Evolutionary conservation across 2,797 vertebrate species (phyloP), one percentile per base, ranked within the genome.

Genomic region (Semotilus atromaculatus): DNA sequence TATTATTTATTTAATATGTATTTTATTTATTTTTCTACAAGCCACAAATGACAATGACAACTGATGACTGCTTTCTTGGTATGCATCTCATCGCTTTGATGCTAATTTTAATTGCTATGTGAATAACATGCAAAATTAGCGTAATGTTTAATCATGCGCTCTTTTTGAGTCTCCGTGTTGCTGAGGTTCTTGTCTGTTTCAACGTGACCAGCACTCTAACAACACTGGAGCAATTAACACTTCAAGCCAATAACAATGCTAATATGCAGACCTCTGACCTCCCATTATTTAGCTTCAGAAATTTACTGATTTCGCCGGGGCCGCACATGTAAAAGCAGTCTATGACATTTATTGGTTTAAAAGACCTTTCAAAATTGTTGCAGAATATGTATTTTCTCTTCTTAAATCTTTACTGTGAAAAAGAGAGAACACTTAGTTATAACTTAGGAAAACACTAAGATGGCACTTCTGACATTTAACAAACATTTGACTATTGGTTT

Each of bases 221-320:
- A 31, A 86, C 31, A 38, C 19, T 29, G 13, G 34, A 48, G 62
- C 82, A 87, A 85, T 89, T 87, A 89, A 64, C 58, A 71, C 76
- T 71, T 84, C 55, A 48, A 40, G 36, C 16, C 83, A 82, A 80
- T 62, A 83, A 64, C 55, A 81, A 74, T 80, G 80, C 77, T 89
- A 82, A 85, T 85, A 84, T 51, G 31, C 72, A 83, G 55, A 87
- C 83, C 86, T 85, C 31, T 73, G 77, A 87, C 86, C 80, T 73
- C 7, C n/a, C 31, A 80, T 45, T 80, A 85, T 85, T 87, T 78
- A 38, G 48, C 80, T 67, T 60, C 36, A 80, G 43, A 67, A 71
- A 83, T 85, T 36, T 60, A 53, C 82, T 75, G 48, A 21, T 45
- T 1, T 70, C 23, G 40, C 67, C 51, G 18, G 31, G 40, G 80